Conservation (phyloP, 2,797 vertebrate genomes). For the Bucorvus abyssinicus region DNA sequence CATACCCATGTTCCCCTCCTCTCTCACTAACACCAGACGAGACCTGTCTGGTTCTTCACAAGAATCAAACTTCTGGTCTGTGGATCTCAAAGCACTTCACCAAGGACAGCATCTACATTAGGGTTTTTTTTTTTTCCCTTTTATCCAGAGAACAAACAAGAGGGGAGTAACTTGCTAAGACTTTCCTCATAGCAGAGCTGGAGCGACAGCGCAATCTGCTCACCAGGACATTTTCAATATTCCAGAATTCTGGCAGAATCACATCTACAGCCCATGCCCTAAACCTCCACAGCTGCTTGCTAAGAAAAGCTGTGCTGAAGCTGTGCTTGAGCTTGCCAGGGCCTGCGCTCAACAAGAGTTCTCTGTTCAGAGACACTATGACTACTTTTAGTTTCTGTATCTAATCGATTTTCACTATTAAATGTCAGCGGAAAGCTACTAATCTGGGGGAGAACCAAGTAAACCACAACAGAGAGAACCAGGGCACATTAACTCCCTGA, state of each 20-base stretch:
- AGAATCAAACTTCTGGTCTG: neutral
- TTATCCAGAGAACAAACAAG: neutral
- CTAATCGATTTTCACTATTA: neutral
- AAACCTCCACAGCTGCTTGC: neutral
- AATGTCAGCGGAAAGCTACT: neutral
- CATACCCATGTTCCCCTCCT: rapidly evolving
- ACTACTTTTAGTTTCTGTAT: neutral
- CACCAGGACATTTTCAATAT: neutral
- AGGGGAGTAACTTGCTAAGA: neutral
- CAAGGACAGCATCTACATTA: neutral
- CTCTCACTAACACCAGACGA: neutral
- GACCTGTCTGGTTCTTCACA: neutral
- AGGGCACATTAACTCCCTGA: neutral
- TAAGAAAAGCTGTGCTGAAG: neutral
- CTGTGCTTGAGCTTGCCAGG: neutral
- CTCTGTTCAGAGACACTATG: neutral
- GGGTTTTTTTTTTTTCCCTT: neutral
- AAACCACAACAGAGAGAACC: neutral
- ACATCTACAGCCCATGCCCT: neutral
- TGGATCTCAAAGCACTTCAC: neutral
- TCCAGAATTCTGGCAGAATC: neutral
- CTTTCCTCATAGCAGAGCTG: neutral
- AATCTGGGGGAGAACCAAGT: neutral
- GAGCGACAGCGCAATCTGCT: neutral
- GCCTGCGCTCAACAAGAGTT: neutral